Evolutionary conservation across 2,888 invertebrate genomes (phyloP).

Genomic region (Epinotia demarniana): DNA sequence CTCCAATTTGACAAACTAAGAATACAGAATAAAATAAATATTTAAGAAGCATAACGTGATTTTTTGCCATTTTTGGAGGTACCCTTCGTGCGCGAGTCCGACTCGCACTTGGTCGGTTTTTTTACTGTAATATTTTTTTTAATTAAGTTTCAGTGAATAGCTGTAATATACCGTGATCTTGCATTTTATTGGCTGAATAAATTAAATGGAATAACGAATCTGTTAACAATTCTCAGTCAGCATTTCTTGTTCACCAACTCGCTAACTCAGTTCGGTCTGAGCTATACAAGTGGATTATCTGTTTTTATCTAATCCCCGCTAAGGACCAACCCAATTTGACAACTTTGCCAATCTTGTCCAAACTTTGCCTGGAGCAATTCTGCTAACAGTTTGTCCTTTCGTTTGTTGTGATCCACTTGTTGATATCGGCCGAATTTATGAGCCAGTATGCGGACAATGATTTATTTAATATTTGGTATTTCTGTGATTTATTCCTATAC

Average conservation of each 20-base stretch:
- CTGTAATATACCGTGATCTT: no score
- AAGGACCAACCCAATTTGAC: constrained; percentile 54
- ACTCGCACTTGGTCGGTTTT: no score
- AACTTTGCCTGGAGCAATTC: constrained; percentile 47
- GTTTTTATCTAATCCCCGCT: constrained; percentile 42
- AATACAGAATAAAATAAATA: no score
- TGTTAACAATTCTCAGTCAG: background rate
- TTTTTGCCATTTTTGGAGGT: no score
- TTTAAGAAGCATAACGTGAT: no score
- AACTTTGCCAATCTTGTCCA: constrained; percentile 54
- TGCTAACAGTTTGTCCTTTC: constrained; percentile 37
- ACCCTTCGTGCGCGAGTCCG: no score
- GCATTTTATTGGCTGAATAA: no score
- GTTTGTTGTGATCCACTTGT: constrained; percentile 50
- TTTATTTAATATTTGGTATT: constrained; percentile 36
- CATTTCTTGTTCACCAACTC: constrained; percentile 11
- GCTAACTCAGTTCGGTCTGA: constrained; percentile 8
- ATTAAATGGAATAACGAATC: background rate
- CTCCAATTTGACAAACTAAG: no score
- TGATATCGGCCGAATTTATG: constrained; percentile 48
- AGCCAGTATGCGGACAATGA: constrained; percentile 37
- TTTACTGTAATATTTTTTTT: no score
- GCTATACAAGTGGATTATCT: constrained; percentile 37
- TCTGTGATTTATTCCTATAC: constrained; percentile 33
- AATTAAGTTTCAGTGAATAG: no score